Evolutionary conservation across 1,140 invertebrate genomes (phyloP).

Genomic region (Pachypeltis micranthus): DNA sequence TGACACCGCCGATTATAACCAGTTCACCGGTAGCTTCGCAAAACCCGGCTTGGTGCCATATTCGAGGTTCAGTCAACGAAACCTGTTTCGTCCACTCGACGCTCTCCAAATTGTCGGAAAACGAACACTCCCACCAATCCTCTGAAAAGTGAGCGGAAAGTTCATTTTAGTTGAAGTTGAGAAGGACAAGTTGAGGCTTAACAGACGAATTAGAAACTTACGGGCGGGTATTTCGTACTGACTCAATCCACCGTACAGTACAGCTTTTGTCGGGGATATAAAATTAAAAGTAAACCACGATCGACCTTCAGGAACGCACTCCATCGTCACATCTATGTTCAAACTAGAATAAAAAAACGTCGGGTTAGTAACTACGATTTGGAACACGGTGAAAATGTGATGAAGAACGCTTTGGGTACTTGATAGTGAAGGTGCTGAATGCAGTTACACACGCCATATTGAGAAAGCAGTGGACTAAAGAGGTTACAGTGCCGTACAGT

Average conservation of each 20-base stretch:
- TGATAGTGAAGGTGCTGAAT: too few species aligned
- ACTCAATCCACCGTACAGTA: constrained; percentile 38
- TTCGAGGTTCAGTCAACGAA: constrained; percentile 15
- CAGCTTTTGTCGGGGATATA: constrained; percentile 27
- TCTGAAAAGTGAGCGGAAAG: too few species aligned
- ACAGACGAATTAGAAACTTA: too few species aligned
- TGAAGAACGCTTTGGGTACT: too few species aligned
- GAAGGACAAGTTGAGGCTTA: too few species aligned
- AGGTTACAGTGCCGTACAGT: too few species aligned
- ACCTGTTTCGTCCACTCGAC: constrained; percentile 7
- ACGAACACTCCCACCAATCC: constrained; percentile 24
- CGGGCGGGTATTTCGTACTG: constrained; percentile 22
- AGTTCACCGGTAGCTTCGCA: constrained; percentile 20
- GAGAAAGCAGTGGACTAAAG: too few species aligned
- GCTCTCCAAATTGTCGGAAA: not conserved
- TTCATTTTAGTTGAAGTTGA: too few species aligned
- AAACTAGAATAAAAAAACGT: constrained; percentile 24
- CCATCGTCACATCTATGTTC: constrained; percentile 10
- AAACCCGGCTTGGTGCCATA: constrained; percentile 26
- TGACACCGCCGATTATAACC: constrained; percentile 26
- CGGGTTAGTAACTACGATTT: too few species aligned
- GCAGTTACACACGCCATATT: too few species aligned
- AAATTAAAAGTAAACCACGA: constrained; percentile 39
- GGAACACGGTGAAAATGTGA: too few species aligned
- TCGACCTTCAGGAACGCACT: constrained; percentile 31